A percentile compares a stretch with the other conserved stretches of the same genome.
Conservation (phyloP, 2,797 vertebrate species). For the Macrochelys suwanniensis region DNA sequence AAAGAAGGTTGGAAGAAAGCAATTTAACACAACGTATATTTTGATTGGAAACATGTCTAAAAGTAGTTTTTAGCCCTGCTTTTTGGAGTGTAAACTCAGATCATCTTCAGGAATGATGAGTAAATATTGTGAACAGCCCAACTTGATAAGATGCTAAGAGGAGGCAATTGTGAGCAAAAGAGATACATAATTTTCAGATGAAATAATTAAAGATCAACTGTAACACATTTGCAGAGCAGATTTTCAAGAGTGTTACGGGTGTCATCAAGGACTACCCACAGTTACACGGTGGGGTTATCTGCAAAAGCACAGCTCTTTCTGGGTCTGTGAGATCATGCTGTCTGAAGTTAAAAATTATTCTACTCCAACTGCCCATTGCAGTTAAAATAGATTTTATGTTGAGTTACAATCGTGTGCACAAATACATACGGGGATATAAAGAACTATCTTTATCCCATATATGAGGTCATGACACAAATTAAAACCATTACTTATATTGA, state of each 20-base stretch:
- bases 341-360: neutral
- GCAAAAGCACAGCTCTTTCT: neutral
- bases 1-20: neutral
- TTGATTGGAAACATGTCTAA: neutral
- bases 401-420: neutral
- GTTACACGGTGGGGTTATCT: neutral
- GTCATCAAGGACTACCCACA: neutral
- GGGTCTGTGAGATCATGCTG: neutral
- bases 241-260: neutral
- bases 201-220: conserved; percentile 55
- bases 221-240: neutral
- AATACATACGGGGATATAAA: fast-evolving
- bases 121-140: conserved; percentile 38
- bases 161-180: conserved; percentile 12
- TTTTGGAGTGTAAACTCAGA: neutral
- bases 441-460: neutral
- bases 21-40: neutral
- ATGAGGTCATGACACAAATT: neutral
- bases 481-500: neutral
- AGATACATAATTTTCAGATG: conserved; percentile 46
- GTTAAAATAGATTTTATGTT: neutral
- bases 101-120: neutral
- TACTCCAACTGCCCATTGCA: neutral
- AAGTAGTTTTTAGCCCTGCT: neutral
- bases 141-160: neutral